These are phyloP conservation scores for Chamaetylas fuelleborni DNA, from an alignment of 2,113 vertebrate genomes.

Conservation along the genomic window DNA sequence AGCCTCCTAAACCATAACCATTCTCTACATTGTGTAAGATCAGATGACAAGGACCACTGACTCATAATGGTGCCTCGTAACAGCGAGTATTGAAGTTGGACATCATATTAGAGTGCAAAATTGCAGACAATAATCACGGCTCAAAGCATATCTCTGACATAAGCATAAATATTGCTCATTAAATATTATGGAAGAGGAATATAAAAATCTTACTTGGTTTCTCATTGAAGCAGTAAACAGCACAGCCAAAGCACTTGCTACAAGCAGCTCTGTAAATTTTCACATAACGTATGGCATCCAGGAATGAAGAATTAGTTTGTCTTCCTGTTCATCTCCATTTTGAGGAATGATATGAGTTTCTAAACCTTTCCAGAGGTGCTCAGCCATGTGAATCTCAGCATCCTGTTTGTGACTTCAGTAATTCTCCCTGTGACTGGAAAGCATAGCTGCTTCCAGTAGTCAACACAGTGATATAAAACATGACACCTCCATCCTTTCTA, in stretches of 20 bases:
- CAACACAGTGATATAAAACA: not conserved
- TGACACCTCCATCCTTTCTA: not conserved
- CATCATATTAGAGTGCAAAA: not conserved
- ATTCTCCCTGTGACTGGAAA: not conserved
- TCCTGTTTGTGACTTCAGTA: not conserved
- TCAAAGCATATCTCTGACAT: slow-evolving; percentile 5
- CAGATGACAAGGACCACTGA: not conserved
- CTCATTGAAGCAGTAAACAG: slow-evolving; percentile 5
- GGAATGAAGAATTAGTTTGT: not conserved
- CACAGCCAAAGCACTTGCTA: not conserved
- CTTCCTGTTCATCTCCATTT: not conserved
- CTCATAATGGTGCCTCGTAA: not conserved
- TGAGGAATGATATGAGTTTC: not conserved
- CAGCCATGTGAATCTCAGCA: not conserved
- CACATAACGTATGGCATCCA: not conserved
- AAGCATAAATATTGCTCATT: slow-evolving; percentile 50
- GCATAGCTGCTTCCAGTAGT: not conserved
- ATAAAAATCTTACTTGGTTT: slow-evolving; percentile 21
- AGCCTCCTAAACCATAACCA: not conserved
- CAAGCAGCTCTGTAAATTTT: not conserved
- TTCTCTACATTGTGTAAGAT: not conserved
- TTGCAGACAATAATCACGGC: not conserved
- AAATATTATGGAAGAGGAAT: slow-evolving; percentile 44
- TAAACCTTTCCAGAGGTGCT: not conserved
- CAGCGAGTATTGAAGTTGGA: not conserved